Conservation (phyloP, 2,113 vertebrate species). For the Laterallus jamaicensis region DNA sequence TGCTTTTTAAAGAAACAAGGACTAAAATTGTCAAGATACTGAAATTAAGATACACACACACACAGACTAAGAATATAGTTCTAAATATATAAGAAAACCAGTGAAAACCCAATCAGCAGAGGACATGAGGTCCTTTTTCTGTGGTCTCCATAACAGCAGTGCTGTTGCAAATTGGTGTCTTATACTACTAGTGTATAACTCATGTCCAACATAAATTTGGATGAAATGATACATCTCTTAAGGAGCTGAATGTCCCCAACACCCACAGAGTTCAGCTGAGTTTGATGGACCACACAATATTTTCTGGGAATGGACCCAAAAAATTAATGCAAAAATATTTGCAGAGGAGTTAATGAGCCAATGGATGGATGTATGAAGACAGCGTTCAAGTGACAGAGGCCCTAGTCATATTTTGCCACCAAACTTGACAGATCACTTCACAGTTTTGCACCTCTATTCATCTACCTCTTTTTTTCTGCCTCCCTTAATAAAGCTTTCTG, state of each 20-base stretch:
- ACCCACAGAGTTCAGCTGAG: not conserved
- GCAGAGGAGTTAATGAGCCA: not conserved
- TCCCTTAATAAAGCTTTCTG: not conserved
- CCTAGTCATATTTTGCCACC: not conserved
- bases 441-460: not conserved
- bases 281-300: not conserved
- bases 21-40: not conserved
- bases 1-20: not conserved
- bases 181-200: not conserved
- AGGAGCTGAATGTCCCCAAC: not conserved
- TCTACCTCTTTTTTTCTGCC: not conserved
- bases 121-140: not conserved
- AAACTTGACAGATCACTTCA: not conserved
- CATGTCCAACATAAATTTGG: not conserved
- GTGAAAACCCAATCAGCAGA: not conserved
- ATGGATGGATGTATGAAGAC: not conserved
- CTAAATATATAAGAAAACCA: not conserved
- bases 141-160: not conserved
- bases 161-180: not conserved
- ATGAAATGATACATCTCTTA: not conserved
- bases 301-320: not conserved
- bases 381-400: not conserved
- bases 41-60: not conserved
- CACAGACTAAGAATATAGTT: not conserved
- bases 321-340: not conserved